Evolutionary conservation across 2,888 invertebrate species (phyloP).

Genomic region (Colletes collaris): DNA sequence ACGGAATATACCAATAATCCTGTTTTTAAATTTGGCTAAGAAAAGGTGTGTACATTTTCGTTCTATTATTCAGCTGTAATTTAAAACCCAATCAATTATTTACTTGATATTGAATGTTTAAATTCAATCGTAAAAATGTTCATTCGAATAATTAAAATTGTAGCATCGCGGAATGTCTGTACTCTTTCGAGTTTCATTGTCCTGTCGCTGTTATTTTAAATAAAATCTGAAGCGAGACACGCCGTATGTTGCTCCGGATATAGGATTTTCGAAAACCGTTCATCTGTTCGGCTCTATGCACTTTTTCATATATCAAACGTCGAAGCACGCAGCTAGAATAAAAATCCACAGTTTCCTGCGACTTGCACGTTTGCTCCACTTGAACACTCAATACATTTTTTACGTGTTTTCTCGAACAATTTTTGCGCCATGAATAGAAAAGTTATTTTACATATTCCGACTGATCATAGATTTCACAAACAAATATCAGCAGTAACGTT

Average conservation of each 20-base stretch:
- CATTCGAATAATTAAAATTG: neutral
- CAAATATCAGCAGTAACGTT: too few species aligned
- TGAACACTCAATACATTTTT: slow-evolving; percentile 11
- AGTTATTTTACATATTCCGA: neutral
- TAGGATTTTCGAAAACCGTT: slow-evolving; percentile 27
- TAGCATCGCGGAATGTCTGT: neutral
- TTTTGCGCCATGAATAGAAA: too few species aligned
- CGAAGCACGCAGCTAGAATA: slow-evolving; percentile 16
- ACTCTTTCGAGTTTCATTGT: neutral
- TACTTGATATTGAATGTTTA: too few species aligned
- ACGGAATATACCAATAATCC: slow-evolving; percentile 6
- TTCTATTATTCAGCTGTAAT: too few species aligned
- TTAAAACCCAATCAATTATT: too few species aligned
- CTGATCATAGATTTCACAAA: too few species aligned
- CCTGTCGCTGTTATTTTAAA: neutral
- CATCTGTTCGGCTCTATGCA: slow-evolving; percentile 14
- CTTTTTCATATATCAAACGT: slow-evolving; percentile 37
- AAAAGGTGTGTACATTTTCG: too few species aligned
- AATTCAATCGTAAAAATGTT: neutral
- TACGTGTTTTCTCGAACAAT: too few species aligned
- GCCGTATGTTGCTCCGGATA: neutral
- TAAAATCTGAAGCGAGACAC: neutral
- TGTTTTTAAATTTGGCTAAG: neutral
- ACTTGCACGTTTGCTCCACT: slow-evolving; percentile 4
- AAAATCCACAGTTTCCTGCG: neutral